Evolutionary conservation across 2,113 vertebrate genomes (phyloP), one percentile per base, ranked within the genome.

Genomic region (Chamaetylas fuelleborni): DNA sequence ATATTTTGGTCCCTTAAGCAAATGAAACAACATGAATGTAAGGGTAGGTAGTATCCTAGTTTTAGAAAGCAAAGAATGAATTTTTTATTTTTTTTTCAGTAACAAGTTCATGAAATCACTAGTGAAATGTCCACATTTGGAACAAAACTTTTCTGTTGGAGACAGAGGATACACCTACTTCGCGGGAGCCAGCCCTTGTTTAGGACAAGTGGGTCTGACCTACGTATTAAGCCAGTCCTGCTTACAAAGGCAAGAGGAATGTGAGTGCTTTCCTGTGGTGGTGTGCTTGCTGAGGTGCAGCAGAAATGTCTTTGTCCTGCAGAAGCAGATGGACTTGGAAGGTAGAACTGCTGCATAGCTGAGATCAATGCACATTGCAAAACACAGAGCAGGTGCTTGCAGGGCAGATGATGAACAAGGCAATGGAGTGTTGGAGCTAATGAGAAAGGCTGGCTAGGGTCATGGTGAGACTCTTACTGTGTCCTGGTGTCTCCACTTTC

Each of bases 291-390:
- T 76, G 78, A n/a, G 34, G 16, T 66, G 58, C 43, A 72, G 61
- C 74, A 77, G 57, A 56, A 56, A 14, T 22, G 11, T 12, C n/a
- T 67, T 64, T 2, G 1, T 72, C 10, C 50, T 88, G 38, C 26
- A 74, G 71, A 64, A 91, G 50, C 13, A 78, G 51, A 29, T 83
- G 47, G 34, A 34, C 7, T 61, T 79, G 31, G n/a, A 51, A 65
- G 38, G 25, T 38, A 48, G 36, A 92, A 12, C 6, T 56, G 43
- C 51, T 53, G 11, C 1, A 0, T 57, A 48, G 10, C 54, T 76
- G 34, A 81, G 48, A n/a, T 47, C 36, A 5, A 1, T 18, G 13
- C 28, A 1, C 0, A 0, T 26, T 65, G 31, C 26, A 61, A 38
- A 70, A 19, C 14, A 5, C 9, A 28, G 8, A 76, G 70, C 31